These are phyloP conservation scores for Podarcis muralis DNA, from an alignment of 2,113 vertebrate genomes.

Conservation along the genomic window DNA sequence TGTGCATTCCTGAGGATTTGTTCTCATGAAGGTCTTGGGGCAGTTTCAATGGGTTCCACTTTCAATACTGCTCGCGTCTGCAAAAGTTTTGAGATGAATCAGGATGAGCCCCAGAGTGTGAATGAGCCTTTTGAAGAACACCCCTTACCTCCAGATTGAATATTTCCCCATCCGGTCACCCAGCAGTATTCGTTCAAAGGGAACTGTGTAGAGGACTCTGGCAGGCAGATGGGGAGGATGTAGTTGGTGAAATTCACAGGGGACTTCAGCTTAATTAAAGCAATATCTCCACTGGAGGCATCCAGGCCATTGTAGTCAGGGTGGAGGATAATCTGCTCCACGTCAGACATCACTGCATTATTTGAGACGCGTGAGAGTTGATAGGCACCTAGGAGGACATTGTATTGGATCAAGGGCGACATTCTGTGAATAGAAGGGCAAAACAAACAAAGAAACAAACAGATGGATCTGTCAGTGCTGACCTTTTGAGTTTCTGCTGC, in stretches of 20 bases:
- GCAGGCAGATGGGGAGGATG: slow-evolving; percentile 66
- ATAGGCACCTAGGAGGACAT: neutral
- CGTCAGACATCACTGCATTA: rapidly evolving
- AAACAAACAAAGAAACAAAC: too few species aligned
- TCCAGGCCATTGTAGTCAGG: neutral
- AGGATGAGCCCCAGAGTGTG: too few species aligned
- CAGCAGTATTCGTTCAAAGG: slow-evolving; percentile 37
- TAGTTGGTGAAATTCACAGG: slow-evolving; percentile 30
- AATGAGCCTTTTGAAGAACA: neutral
- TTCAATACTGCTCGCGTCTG: too few species aligned
- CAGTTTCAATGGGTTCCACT: too few species aligned
- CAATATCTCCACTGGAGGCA: slow-evolving; percentile 43
- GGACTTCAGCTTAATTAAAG: slow-evolving; percentile 53
- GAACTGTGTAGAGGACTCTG: neutral
- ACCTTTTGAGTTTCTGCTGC: neutral
- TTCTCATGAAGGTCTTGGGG: too few species aligned
- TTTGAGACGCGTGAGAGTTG: neutral
- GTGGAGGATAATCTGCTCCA: neutral
- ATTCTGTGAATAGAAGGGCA: neutral
- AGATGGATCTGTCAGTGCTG: too few species aligned
- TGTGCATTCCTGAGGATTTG: too few species aligned
- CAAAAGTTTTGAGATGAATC: too few species aligned
- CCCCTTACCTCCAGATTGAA: slow-evolving; percentile 40
- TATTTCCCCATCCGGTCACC: slow-evolving; percentile 71
- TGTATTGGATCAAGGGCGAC: rapidly evolving